phyloP scores from a whole-genome alignment of 2,888 invertebrate species.

The Monopis laevigella region DNA sequence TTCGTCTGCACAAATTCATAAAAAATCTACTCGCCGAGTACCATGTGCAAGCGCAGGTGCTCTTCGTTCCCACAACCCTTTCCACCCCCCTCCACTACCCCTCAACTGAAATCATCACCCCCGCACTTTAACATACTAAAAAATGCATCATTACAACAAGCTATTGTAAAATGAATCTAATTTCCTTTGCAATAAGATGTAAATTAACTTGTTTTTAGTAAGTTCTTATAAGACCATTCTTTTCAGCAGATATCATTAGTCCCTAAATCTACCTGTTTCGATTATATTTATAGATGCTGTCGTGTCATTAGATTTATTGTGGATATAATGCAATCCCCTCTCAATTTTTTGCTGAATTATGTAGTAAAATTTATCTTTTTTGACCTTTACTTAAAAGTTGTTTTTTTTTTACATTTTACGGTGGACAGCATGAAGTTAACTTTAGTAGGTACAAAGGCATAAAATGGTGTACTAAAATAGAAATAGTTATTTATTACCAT shows the following conservation, averaged over 20 bases:
- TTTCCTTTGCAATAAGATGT: constrained; percentile 11
- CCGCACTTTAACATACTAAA: constrained; percentile 17
- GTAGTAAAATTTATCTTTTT: constrained; percentile 6
- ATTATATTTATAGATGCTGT: constrained; percentile 61
- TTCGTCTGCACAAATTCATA: constrained; percentile 56
- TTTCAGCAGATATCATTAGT: constrained; percentile 36
- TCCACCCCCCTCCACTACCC: constrained; percentile 34
- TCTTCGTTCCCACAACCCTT: constrained; percentile 68
- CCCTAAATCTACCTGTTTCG: constrained; percentile 63
- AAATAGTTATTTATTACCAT: too few species aligned
- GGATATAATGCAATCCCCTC: constrained; percentile 60
- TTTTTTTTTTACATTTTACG: too few species aligned
- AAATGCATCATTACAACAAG: constrained; percentile 29
- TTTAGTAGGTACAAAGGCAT: too few species aligned
- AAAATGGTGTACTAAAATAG: too few species aligned
- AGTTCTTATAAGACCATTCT: constrained; percentile 26
- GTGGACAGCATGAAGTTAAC: too few species aligned
- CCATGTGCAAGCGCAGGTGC: constrained; percentile 67
- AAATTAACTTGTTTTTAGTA: constrained; percentile 18
- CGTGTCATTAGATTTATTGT: constrained; percentile 67
- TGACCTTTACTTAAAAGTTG: too few species aligned
- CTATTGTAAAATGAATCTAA: constrained; percentile 23
- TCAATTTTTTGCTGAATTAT: constrained; percentile 39
- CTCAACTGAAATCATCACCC: constrained; percentile 1
- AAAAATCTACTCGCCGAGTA: constrained; percentile 54